Evolutionary conservation across 1,140 invertebrate species (phyloP).

Genomic region (Drepana arcuata): DNA sequence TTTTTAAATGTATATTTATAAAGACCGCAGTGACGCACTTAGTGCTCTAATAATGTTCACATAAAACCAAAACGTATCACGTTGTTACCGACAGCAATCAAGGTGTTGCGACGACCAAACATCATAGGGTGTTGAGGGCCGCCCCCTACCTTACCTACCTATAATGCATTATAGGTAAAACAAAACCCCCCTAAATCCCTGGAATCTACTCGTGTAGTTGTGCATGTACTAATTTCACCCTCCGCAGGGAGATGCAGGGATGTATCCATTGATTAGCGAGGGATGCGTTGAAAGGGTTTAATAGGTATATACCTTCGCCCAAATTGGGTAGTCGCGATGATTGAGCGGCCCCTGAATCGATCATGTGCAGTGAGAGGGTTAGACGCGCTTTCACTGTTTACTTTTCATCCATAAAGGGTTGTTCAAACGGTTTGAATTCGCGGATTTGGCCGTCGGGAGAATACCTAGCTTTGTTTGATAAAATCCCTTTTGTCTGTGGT

Average conservation of each 20-base stretch:
- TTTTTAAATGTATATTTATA: too few relatives aligned
- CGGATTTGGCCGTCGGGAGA: too few relatives aligned
- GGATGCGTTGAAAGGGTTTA: conserved; percentile 21
- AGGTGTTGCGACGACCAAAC: conserved; percentile 25
- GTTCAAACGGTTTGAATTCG: too few relatives aligned
- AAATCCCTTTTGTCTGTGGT: too few relatives aligned
- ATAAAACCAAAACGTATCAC: conserved; percentile 6
- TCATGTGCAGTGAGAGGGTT: conserved; percentile 10
- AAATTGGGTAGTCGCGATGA: conserved; percentile 23
- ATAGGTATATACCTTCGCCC: conserved; percentile 26
- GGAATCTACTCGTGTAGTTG: conserved; percentile 39
- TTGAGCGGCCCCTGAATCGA: conserved; percentile 18
- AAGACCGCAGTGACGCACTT: too few relatives aligned
- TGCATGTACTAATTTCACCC: conserved; percentile 53
- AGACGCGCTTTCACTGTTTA: too few relatives aligned
- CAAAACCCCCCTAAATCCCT: conserved; percentile 35
- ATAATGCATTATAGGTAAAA: conserved; percentile 59
- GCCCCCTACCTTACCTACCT: conserved; percentile 13
- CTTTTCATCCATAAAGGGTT: too few relatives aligned
- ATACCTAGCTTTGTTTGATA: too few relatives aligned
- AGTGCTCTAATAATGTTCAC: too few relatives aligned
- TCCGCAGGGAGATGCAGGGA: conserved; percentile 2
- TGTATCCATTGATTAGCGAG: conserved; percentile 16
- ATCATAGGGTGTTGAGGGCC: conserved; percentile 10
- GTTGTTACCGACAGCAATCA: conserved; percentile 29